Conservation (phyloP, 2,888 invertebrate genomes). For the Hipparchia sbordonii region DNA sequence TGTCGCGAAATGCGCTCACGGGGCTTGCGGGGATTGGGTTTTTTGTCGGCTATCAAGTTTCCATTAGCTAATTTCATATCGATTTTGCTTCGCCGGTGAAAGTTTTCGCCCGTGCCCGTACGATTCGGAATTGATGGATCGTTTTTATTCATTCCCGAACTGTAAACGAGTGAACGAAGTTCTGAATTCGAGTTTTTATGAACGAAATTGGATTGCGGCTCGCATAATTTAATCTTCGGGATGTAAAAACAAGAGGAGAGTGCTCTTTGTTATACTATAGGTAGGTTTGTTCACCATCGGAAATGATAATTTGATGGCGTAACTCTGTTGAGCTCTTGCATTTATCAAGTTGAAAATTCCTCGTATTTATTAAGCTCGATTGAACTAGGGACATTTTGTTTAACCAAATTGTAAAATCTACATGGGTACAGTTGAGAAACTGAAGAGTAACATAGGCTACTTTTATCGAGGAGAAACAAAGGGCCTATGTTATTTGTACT, state of each 20-base stretch:
- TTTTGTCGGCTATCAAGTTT: slow-evolving; percentile 80
- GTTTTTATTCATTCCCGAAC: slow-evolving; percentile 71
- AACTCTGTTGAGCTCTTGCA: slow-evolving; percentile 17
- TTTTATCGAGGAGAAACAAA: too few species aligned
- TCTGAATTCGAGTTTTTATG: slow-evolving; percentile 69
- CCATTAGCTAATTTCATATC: slow-evolving; percentile 82
- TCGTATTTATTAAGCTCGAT: not conserved
- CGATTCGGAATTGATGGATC: slow-evolving; percentile 74
- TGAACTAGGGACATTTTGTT: not conserved
- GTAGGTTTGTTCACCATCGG: slow-evolving; percentile 19
- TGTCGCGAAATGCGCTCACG: slow-evolving; percentile 73
- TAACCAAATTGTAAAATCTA: too few species aligned
- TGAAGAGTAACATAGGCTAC: too few species aligned
- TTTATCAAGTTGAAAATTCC: slow-evolving; percentile 9
- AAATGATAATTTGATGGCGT: slow-evolving; percentile 35
- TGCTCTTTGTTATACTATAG: slow-evolving; percentile 31
- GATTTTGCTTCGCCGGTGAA: slow-evolving; percentile 63
- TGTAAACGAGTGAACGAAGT: slow-evolving; percentile 63
- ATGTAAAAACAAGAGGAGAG: slow-evolving; percentile 42
- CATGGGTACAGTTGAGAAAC: too few species aligned
- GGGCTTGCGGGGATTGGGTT: slow-evolving; percentile 69
- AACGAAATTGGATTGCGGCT: slow-evolving; percentile 55
- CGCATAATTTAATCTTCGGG: slow-evolving; percentile 56
- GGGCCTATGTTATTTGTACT: too few species aligned
- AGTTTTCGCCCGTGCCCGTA: slow-evolving; percentile 56